These are phyloP conservation scores for Achroia grisella DNA, from an alignment of 1,140 invertebrate genomes.

Conservation along the genomic window DNA sequence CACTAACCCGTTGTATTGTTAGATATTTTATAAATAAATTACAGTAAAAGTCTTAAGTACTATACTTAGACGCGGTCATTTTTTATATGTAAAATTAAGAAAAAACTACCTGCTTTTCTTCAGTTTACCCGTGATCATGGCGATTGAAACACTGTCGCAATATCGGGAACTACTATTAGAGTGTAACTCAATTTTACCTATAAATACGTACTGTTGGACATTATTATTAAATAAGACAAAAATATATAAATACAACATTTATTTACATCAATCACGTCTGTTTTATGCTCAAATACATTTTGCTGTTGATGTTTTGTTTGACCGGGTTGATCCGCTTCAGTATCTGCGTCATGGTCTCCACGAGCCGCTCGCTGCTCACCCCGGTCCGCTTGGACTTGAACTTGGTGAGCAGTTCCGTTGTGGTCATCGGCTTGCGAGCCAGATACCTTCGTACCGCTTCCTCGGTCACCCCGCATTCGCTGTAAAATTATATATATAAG, in stretches of 20 bases:
- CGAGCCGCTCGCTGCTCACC: constrained; percentile 90
- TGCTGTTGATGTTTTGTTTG: constrained; percentile 93
- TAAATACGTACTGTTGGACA: no score
- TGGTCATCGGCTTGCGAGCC: constrained; percentile 96
- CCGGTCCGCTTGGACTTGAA: constrained; percentile 97
- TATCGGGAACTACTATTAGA: no score
- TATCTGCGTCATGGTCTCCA: constrained; percentile 94
- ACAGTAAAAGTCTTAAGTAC: no score
- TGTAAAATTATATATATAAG: constrained; percentile 32
- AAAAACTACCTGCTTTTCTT: no score
- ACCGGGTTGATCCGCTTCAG: constrained; percentile 96
- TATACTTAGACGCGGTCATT: no score
- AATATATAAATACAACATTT: constrained; percentile 3
- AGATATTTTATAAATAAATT: no score
- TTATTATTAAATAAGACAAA: background rate
- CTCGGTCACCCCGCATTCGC: constrained; percentile 93
- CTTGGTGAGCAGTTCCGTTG: constrained; percentile 94
- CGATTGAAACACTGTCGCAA: no score
- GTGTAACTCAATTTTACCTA: no score
- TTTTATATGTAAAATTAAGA: no score
- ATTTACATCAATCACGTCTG: constrained; percentile 36
- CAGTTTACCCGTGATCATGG: no score
- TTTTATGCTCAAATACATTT: constrained; percentile 95
- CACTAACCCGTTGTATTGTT: no score
- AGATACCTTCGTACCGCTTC: constrained; percentile 95